A percentile compares a stretch with the other conserved stretches of the same genome.
phyloP scores from a whole-genome alignment of 2,888 invertebrate species.

The Volucella inanis region DNA sequence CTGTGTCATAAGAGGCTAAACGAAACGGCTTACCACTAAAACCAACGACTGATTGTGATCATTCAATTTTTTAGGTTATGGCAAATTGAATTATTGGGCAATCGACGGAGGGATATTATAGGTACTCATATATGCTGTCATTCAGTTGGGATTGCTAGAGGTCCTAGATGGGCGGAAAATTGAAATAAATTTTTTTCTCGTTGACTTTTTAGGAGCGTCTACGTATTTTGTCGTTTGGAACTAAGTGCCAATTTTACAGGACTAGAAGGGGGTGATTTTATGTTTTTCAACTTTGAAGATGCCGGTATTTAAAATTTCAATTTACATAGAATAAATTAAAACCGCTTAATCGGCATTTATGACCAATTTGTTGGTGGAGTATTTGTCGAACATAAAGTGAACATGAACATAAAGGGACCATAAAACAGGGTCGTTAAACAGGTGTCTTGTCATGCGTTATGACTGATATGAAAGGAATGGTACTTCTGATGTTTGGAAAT shows the following conservation, averaged over 20 bases:
- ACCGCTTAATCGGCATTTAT: conserved; percentile 21
- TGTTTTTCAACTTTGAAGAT: conserved; percentile 38
- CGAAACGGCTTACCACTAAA: conserved; percentile 26
- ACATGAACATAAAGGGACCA: neutral
- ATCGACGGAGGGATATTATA: conserved; percentile 53
- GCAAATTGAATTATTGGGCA: conserved; percentile 68
- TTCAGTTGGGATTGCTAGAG: conserved; percentile 60
- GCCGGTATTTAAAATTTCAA: conserved; percentile 41
- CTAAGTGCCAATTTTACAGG: conserved; percentile 1
- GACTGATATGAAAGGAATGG: no score
- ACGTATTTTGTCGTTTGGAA: conserved; percentile 33
- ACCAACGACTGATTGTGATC: neutral
- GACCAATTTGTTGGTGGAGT: conserved; percentile 4
- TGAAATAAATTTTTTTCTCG: conserved; percentile 51
- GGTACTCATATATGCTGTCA: neutral
- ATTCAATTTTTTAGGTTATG: conserved; percentile 28
- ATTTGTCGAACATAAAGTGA: neutral
- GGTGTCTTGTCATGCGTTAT: neutral
- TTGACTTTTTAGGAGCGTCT: conserved; percentile 21
- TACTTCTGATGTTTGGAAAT: no score
- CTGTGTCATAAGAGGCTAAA: conserved; percentile 4
- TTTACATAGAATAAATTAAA: conserved; percentile 36
- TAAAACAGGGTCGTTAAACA: neutral
- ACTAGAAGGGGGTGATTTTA: conserved; percentile 8
- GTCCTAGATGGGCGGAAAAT: conserved; percentile 42